Base-by-base conservation (phyloP, 30 jellyfish, hydroid and myxozoan species). In the Mastigias papua region DNA sequence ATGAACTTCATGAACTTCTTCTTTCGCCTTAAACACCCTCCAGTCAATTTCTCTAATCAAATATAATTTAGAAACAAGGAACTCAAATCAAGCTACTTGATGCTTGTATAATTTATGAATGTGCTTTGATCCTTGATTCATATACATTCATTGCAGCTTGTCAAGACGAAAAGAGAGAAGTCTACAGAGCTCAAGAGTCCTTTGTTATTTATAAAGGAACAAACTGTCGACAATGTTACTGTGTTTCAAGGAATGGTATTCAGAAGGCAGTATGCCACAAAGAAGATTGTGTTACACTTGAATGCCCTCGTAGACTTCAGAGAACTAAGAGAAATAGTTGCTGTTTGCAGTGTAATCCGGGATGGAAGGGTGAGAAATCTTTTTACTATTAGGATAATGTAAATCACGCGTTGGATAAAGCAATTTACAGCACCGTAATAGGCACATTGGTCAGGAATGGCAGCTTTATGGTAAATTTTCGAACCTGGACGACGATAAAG, bases 351-450 rank as follows among this genome's bases (percentile, higher is more conserved):
- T 65, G 77, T n/a, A n/a, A 26, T 65, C 35, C 77, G 2, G 17
- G 77, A 21, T 65, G 49, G n/a, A n/a, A n/a, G 49, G 33, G 77
- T 23, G 37, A 23, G 77, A 25, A 65, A 65, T 19, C n/a, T 19
- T 17, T 21, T 65, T 34, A n/a, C 10, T 21, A 21, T 23, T 31
- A 65, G 8, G 2, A 17, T 46, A 46, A 46, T 46, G 60, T 46
- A 46, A n/a, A n/a, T n/a, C n/a, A n/a, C n/a, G n/a, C n/a, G n/a
- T n/a, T n/a, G n/a, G n/a, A n/a, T n/a, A n/a, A n/a, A n/a, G n/a
- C n/a, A n/a, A n/a, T n/a, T n/a, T n/a, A n/a, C n/a, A n/a, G n/a
- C n/a, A n/a, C n/a, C n/a, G n/a, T n/a, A n/a, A n/a, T n/a, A n/a
- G n/a, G n/a, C n/a, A n/a, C n/a, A n/a, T n/a, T n/a, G n/a, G n/a